Percentiles rank a stretch among this genome's conserved stretches.
phyloP scores from a whole-genome alignment of 2,113 vertebrate genomes.

The Otocyon megalotis region DNA sequence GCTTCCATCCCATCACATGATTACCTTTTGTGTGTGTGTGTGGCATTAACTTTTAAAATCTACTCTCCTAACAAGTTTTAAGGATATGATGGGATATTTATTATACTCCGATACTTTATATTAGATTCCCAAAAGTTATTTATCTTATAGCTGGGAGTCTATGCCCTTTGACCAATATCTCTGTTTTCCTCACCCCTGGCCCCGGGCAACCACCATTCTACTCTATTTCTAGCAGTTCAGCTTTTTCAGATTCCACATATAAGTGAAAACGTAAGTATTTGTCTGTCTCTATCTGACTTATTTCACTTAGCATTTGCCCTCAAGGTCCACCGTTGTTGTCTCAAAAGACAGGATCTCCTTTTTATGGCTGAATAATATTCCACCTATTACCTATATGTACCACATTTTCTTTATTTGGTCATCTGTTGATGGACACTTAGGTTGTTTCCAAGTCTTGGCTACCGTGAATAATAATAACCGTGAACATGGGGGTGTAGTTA shows the following conservation, averaged over 20 bases:
- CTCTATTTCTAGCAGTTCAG: not conserved
- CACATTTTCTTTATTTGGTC: not conserved
- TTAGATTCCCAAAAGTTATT: not conserved
- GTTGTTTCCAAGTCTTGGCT: not conserved
- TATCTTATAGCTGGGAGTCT: not conserved
- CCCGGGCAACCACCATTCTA: not conserved
- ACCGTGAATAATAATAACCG: not conserved
- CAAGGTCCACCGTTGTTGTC: not conserved
- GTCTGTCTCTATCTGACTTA: not conserved
- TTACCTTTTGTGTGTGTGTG: not conserved
- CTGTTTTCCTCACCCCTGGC: not conserved
- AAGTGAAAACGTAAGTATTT: not conserved
- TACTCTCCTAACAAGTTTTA: not conserved
- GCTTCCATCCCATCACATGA: not conserved
- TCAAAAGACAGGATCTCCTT: not conserved
- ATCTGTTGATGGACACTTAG: not conserved
- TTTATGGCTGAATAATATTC: not conserved
- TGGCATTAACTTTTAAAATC: conserved; percentile 11
- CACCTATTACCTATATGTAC: not conserved
- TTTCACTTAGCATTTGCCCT: not conserved
- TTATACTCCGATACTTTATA: not conserved
- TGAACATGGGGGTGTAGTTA: not conserved
- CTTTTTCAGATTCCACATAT: not conserved
- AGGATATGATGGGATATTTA: not conserved
- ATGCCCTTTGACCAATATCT: not conserved